A percentile compares a stretch with the other conserved stretches of the same genome.
These are phyloP conservation scores for Echeneis naucrates DNA, from an alignment of 2,797 vertebrate genomes.

Conservation along the genomic window DNA sequence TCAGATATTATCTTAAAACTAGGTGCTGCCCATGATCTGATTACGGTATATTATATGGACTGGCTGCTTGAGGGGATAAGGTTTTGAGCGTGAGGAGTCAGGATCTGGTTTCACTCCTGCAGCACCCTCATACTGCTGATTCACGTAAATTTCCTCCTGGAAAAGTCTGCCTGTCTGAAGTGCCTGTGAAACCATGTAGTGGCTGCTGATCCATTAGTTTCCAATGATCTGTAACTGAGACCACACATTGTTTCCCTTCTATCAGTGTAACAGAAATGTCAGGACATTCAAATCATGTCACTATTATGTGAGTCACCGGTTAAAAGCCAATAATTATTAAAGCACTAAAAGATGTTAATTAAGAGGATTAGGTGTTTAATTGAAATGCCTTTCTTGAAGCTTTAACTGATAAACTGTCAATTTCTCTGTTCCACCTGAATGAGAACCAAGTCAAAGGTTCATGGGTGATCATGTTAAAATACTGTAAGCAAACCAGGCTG, in stretches of 20 bases:
- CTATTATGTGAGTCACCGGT: constrained; percentile 4
- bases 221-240: constrained; percentile 23
- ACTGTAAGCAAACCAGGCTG: neutral
- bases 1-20: constrained; percentile 52
- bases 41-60: constrained; percentile 55
- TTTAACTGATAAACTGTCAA: neutral
- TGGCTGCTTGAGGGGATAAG: constrained; percentile 63
- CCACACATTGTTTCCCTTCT: constrained; percentile 3
- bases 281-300: neutral
- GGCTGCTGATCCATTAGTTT: constrained; percentile 41
- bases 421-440: neutral
- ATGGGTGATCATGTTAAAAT: neutral
- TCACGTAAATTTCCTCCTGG: constrained; percentile 59
- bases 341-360: neutral
- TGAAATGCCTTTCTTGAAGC: constrained; percentile 12
- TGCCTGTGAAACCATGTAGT: constrained; percentile 38
- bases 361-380: neutral
- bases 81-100: constrained; percentile 61
- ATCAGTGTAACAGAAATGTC: neutral
- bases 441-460: constrained; percentile 2
- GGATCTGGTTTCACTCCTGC: constrained; percentile 76
- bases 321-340: neutral
- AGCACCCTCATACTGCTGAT: constrained; percentile 75
- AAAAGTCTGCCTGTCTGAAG: constrained; percentile 44
- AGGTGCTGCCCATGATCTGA: constrained; percentile 63